These are phyloP conservation scores for Pocota personata DNA, from an alignment of 2,888 invertebrate genomes.

Conservation along the genomic window DNA sequence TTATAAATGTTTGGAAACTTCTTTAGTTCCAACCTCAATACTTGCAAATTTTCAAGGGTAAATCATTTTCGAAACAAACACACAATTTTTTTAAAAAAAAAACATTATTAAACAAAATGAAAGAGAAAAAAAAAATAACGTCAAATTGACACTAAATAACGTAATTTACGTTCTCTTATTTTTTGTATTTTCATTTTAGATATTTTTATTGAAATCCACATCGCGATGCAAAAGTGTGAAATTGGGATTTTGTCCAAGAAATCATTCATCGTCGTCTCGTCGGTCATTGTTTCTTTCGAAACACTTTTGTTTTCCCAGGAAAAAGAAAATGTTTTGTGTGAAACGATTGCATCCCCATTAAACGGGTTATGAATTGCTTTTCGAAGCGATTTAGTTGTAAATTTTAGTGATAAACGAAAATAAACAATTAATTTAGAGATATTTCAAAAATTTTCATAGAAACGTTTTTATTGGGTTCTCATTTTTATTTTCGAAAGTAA, in stretches of 20 bases:
- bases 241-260: conserved; percentile 31
- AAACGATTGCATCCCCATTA: conserved; percentile 18
- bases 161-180: conserved; percentile 12
- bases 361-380: conserved; percentile 39
- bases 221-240: conserved; percentile 33
- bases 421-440: conserved; percentile 30
- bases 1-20: neutral
- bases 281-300: conserved; percentile 11
- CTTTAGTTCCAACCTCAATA: neutral
- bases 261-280: neutral
- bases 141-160: conserved; percentile 44
- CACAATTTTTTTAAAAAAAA: too few relatives aligned
- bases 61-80: conserved; percentile 7
- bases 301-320: neutral
- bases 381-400: conserved; percentile 53
- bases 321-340: neutral
- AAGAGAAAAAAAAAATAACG: neutral
- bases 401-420: conserved; percentile 37
- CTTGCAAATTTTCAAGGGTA: conserved; percentile 33
- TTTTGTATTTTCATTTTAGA: neutral
- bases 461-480: neutral
- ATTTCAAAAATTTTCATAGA: neutral
- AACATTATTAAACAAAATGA: too few relatives aligned
- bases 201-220: neutral
- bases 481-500: conserved; percentile 9